phyloP scores from a whole-genome alignment of 1,140 invertebrate genomes.

The Drosophila tani region DNA sequence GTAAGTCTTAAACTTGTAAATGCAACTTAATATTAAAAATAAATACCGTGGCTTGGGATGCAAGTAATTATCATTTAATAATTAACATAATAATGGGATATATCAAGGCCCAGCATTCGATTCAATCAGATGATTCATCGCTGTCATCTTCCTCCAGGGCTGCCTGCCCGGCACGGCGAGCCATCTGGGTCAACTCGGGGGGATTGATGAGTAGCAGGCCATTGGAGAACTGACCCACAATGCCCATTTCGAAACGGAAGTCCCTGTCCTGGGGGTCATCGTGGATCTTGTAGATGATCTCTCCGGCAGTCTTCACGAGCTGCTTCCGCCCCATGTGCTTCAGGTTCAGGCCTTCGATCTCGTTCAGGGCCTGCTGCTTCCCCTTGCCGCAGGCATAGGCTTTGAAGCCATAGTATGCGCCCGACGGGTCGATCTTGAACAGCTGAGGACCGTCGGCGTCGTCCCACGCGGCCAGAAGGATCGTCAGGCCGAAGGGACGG shows the following conservation, averaged over 20 bases:
- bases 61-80: neutral
- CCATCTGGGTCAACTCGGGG: constrained; percentile 88
- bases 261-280: constrained; percentile 99
- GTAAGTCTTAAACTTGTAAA: neutral
- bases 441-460: constrained; percentile 92
- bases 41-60: neutral
- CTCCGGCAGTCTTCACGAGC: constrained; percentile 96
- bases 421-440: constrained; percentile 98
- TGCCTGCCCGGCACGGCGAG: constrained; percentile 92
- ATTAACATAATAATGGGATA: constrained; percentile 17
- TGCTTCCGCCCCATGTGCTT: constrained; percentile 94
- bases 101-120: constrained; percentile 56
- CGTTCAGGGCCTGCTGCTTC: constrained; percentile 99
- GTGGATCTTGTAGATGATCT: constrained; percentile 98
- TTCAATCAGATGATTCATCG: constrained; percentile 86
- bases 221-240: constrained; percentile 94
- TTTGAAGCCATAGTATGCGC: constrained; percentile 96
- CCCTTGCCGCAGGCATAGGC: constrained; percentile 99
- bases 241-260: constrained; percentile 98
- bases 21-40: too few relatives aligned
- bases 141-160: constrained; percentile 93
- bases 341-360: constrained; percentile 98
- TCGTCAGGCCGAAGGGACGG: constrained; percentile 96
- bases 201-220: constrained; percentile 92
- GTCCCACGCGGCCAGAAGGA: constrained; percentile 94